Evolutionary conservation across 64 coral and sea anemone species (phyloP), one percentile per base, ranked within the genome.

Genomic region (Porites lutea): DNA sequence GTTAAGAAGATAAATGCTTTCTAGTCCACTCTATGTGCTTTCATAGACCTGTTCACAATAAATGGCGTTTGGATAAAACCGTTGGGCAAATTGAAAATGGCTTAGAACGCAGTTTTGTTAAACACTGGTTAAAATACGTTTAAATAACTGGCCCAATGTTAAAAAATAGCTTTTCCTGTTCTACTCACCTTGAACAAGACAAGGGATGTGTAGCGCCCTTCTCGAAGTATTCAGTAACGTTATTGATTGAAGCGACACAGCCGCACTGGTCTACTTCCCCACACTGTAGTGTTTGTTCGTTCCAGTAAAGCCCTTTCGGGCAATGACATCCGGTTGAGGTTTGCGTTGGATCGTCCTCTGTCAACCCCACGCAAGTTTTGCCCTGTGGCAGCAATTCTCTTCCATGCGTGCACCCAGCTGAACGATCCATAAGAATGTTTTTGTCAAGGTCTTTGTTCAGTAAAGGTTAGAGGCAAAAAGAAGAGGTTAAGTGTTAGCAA

Each of bases 151-250:
- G 27, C 27, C 27, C 27, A 37, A 37, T 37, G 27, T 37, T 37
- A 0, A 37, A 37, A 37, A 37, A 37, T 37, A 37, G 27, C 23
- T 47, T 73, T 3, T 18, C 4, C 15, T 75, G 46, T 15, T 10
- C 0, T 84, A 84, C 81, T 84, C 47, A 84, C 81, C 3, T 16
- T 84, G 81, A 84, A 65, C 81, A 84, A 21, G 20, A 44, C 46
- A 69, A 8, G 9, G 81, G 81, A 21, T 65, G 64, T 18, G 45
- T 52, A 10, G 12, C 46, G 45, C 16, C 7, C 13, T 49, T 12
- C 65, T 84, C 81, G 19, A 52, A 84, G 19, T 66, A 83, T 13
- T 52, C 47, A 8, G 15, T 52, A 15, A 6, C n/a, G 12, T 46
- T 21, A 52, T 47, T 8, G 52, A 47, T 65, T 57, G 54, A 9